Conservation (phyloP, 2,797 vertebrate genomes). For the Yasuhikotakia modesta region DNA sequence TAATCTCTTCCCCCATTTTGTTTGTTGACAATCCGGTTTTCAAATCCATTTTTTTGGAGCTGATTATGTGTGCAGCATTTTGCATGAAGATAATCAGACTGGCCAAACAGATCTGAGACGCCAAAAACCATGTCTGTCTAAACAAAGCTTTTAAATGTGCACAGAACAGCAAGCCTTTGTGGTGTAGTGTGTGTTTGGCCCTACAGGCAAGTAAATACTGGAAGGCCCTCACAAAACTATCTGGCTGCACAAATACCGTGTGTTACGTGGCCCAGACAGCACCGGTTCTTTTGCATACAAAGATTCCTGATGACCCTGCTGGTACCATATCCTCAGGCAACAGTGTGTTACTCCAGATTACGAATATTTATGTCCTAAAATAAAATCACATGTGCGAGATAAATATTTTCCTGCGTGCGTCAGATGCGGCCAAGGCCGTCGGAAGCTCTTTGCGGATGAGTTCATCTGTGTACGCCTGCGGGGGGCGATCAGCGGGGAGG, state of each 20-base stretch:
- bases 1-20: too few species aligned
- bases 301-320: slow-evolving; percentile 15
- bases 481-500: slow-evolving; percentile 10
- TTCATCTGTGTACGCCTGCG: slow-evolving; percentile 21
- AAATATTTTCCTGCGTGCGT: not conserved
- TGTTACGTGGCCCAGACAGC: not conserved
- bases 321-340: slow-evolving; percentile 17
- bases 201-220: not conserved
- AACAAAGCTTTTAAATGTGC: too few species aligned
- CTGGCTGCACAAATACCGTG: not conserved
- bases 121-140: not conserved
- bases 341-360: not conserved
- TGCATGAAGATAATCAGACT: not conserved
- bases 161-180: not conserved
- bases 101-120: not conserved
- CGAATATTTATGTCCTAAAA: slow-evolving; percentile 36
- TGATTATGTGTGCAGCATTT: too few species aligned
- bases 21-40: not conserved
- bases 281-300: not conserved
- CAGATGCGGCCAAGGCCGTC: slow-evolving; percentile 5
- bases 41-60: not conserved
- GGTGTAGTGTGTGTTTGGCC: not conserved
- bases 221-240: not conserved
- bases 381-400: slow-evolving; percentile 8
- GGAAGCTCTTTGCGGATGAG: slow-evolving; percentile 14